Conservation (phyloP, 2,888 invertebrate species). For the Zelleria hepariella region DNA sequence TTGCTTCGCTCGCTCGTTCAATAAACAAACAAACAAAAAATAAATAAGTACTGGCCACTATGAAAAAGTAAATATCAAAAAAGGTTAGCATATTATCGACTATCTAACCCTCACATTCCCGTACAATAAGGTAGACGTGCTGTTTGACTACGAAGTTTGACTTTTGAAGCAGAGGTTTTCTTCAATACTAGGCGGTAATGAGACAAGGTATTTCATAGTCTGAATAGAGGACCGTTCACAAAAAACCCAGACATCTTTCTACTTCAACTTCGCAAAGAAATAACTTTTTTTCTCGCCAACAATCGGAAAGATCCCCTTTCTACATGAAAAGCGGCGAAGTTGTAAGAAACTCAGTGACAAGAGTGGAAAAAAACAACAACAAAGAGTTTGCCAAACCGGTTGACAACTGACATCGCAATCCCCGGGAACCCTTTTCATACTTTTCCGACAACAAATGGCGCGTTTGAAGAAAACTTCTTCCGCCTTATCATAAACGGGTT, state of each 20-base stretch:
- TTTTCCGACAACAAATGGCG: slow-evolving; percentile 39
- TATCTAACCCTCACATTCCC: no score
- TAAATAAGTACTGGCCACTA: slow-evolving; percentile 6
- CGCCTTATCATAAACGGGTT: slow-evolving; percentile 20
- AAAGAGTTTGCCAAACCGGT: slow-evolving; percentile 22
- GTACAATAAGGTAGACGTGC: no score
- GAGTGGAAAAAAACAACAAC: slow-evolving; percentile 7
- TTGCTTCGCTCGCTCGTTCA: no score
- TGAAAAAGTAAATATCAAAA: slow-evolving; percentile 6
- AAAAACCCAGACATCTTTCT: neutral
- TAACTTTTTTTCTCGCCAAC: neutral
- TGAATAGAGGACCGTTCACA: neutral
- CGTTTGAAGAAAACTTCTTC: slow-evolving; percentile 34
- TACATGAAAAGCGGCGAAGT: neutral
- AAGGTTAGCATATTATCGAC: no score
- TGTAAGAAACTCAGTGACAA: neutral
- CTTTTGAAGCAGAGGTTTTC: neutral
- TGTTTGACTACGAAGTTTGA: neutral
- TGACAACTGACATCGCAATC: slow-evolving; percentile 50
- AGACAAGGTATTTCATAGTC: neutral
- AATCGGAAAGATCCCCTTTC: neutral
- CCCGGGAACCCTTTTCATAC: slow-evolving; percentile 46
- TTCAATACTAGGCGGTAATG: no score
- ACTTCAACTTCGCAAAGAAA: neutral
- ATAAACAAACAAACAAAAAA: neutral